Evolutionary conservation across 2,888 invertebrate genomes (phyloP), one percentile per base, ranked within the genome.

Genomic region (Melieria crassipennis): DNA sequence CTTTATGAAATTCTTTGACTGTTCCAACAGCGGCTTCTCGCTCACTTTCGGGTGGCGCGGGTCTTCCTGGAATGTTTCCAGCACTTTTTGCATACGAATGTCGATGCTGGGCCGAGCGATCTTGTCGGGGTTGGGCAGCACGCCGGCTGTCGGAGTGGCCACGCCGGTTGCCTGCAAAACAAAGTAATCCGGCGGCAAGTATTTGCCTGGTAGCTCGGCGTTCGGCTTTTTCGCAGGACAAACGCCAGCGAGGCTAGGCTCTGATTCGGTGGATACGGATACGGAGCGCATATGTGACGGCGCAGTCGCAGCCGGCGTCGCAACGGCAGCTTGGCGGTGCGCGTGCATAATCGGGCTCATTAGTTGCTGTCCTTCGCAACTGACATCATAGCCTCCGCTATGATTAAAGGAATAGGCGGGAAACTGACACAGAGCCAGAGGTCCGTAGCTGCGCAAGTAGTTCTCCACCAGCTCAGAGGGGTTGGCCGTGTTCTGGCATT

Each of bases 41-140:
- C 30, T 42, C 7, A 63, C 11, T 63, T 65, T 58, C 55, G 11
- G 65, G 4, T 45, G 52, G 16, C 60, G 67, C 4, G 71, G 68
- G 57, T 77, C 73, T 58, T 79, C 79, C 9, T 72, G 76, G 4
- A 78, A 69, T 0, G 78, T 77, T 48, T 75, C 72, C 43, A 76
- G 57, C 9, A 79, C 69, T 45, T 75, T 77, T 65, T 79, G 76
- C 77, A 78, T 75, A 13, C 76, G 74, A 13, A 73, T 61, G 55
- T 78, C 78, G 7, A 78, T 69, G 47, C 65, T 76, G 7, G 69
- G 46, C 10, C 55, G 72, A 3, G 46, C 65, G 42, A 10, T 46
- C 58, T 77, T 76, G n/a, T 73, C 71, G 3, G 7, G n/a, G 30
- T 43, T 9, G 11, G 55, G 70, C 1, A 57, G 13, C 11, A 46